Base-by-base conservation (phyloP, 1,140 invertebrate species). In the Drosophila hydei region DNA sequence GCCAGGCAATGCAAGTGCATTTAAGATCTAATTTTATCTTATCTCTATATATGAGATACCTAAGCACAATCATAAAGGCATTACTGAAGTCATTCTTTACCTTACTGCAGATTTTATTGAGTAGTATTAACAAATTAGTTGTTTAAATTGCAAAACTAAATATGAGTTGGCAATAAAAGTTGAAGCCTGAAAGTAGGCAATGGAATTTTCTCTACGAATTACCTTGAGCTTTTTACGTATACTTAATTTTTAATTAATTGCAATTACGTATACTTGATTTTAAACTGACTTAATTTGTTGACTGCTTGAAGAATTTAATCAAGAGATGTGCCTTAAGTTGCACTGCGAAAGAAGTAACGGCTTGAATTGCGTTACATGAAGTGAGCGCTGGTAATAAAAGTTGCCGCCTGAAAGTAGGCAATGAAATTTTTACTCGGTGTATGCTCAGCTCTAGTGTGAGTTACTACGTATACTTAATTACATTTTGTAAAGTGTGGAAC, bases 21-120 rank as follows among this genome's bases (percentile, higher is more conserved):
- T 42, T 36, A 52, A 63, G 8, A 42, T 27, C 23, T 30, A 9
- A 9, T 30, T 52, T 63, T 27, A 51, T 63, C 60, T 42, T 30
- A 52, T 63, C 48, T 18, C 33, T 2, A 12, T 4, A 40, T 18
- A 11, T 5, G 6, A 12, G 9, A 18, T 36, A 21, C 11, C 11
- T 50, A n/a, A 16, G 23, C 4, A 4, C 4, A 30, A 38, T 50
- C 18, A 11, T 62, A 40, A 62, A 62, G 33, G 21, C 21, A 16
- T 43, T 56, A 25, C 2, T n/a, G 2, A 14, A 43, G 38, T 8
- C 4, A 4, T 18, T 33, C 7, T 42, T 18, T 16, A 6, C 11
- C 11, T 11, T 11, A 11, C 8, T 16, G 36, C 36, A 55, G n/a
- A 1, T 16, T 16, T 42, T 16, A 42, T 42, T 6, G 38, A n/a